Base-by-base conservation (phyloP, 2,797 vertebrate species). In the Saguinus oedipus region DNA sequence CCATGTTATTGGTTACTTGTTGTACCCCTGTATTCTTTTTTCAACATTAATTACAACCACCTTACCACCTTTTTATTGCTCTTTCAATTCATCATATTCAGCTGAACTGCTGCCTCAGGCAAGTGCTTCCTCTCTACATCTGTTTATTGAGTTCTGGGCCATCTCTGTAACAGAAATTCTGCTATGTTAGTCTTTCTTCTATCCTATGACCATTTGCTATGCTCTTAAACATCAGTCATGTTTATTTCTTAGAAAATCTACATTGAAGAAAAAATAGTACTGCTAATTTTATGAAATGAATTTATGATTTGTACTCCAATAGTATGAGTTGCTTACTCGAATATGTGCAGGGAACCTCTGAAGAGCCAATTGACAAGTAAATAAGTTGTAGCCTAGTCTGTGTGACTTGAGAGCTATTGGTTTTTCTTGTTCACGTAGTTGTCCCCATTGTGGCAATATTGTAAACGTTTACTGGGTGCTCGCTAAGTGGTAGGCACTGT, bases 11-110 rank as follows among this genome's bases (percentile, higher is more conserved):
- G 13, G 61, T 80, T 94, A 46, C 39, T 88, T 97, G 59, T 15
- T 90, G 15, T 94, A 33, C 4, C 30, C 42, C 8, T 83, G n/a
- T 93, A 22, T 83, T 92, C 20, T 80, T 80, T 82, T 90, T 53
- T 22, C 83, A 5, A 92, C 42, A 81, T 95, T 88, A 94, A 91
- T 9, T 64, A 36, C 11, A 88, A 70, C 15, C 26, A 83, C 36
- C 53, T 89, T 87, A 72, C 33, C 57, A 93, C 12, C 59, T 95
- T 96, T 82, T 75, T 64, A 83, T 95, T 94, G 42, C 11, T 8
- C 7, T 93, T 95, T 96, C 36, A 90, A 64, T 91, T 94, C n/a
- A 61, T 89, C 90, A 93, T 14, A 86, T 91, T 93, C 68, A 86
- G 36, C 15, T 55, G 55, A 92, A 55, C 5, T 80, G 13, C 50